Evolutionary conservation across 1,140 invertebrate species (phyloP).

Genomic region (Lerema accius): DNA sequence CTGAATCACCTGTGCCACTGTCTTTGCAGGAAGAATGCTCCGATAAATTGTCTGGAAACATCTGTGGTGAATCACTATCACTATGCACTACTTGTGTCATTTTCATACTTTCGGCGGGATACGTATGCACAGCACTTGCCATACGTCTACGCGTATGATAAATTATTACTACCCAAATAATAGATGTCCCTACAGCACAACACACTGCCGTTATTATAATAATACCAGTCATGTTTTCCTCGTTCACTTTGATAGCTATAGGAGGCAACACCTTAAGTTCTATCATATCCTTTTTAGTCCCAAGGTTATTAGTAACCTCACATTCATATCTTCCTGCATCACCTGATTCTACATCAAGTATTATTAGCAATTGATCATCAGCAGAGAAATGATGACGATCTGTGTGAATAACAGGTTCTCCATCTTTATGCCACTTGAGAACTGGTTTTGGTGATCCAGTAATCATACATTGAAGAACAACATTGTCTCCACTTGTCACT

Average conservation of each 20-base stretch:
- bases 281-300: conserved; percentile 84
- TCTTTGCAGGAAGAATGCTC: conserved; percentile 86
- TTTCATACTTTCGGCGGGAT: conserved; percentile 75
- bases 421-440: conserved; percentile 95
- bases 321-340: conserved; percentile 96
- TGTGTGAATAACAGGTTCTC: conserved; percentile 86
- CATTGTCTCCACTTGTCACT: conserved; percentile 89
- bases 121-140: conserved; percentile 69
- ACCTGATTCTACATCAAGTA: conserved; percentile 88
- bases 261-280: conserved; percentile 83
- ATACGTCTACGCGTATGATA: conserved; percentile 91
- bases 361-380: conserved; percentile 93
- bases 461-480: conserved; percentile 94
- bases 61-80: conserved; percentile 76
- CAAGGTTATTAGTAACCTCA: conserved; percentile 92
- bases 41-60: conserved; percentile 79
- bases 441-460: conserved; percentile 93
- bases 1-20: conserved; percentile 87
- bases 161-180: conserved; percentile 96
- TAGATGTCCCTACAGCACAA: conserved; percentile 94
- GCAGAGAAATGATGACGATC: conserved; percentile 92
- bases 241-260: conserved; percentile 82
- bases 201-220: conserved; percentile 95
- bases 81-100: conserved; percentile 78
- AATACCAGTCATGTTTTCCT: conserved; percentile 91